Conservation (phyloP, 2,113 vertebrate genomes). For the Melanocharis versteri region DNA sequence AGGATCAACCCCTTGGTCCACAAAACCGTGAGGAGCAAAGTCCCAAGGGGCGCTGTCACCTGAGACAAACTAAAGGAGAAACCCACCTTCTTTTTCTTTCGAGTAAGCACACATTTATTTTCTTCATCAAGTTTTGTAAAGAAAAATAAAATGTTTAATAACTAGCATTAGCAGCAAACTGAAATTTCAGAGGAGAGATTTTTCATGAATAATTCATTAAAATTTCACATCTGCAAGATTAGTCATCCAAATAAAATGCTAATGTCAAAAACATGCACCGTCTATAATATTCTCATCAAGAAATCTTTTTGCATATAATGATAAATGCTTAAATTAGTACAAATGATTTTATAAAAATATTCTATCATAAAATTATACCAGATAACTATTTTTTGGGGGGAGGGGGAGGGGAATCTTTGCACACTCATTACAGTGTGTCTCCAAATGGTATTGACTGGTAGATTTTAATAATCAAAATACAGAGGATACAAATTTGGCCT, state of each 20-base stretch:
- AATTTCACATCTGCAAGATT: conserved; percentile 84
- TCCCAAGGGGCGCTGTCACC: not conserved
- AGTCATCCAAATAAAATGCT: conserved; percentile 86
- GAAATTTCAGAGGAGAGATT: conserved; percentile 78
- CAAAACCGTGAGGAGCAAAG: not conserved
- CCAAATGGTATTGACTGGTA: not conserved
- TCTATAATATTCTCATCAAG: conserved; percentile 85
- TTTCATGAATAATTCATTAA: conserved; percentile 83
- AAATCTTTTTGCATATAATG: conserved; percentile 83
- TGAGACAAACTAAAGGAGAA: not conserved
- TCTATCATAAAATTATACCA: conserved; percentile 68
- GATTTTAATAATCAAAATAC: not conserved
- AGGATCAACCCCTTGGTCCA: not conserved
- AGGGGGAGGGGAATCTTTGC: not conserved
- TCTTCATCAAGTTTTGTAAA: conserved; percentile 70
- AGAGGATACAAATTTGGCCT: not conserved
- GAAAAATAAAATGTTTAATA: conserved; percentile 78
- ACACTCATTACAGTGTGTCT: not conserved
- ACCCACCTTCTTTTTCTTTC: not conserved
- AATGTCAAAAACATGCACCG: conserved; percentile 82
- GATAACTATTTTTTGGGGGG: conserved; percentile 4
- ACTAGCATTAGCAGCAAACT: conserved; percentile 78
- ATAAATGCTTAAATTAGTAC: conserved; percentile 83
- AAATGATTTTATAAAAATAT: conserved; percentile 80
- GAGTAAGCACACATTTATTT: conserved; percentile 55